A percentile compares a stretch with the other conserved stretches of the same genome.
Conservation (phyloP, 2,888 invertebrate genomes). For the Drepana falcataria region DNA sequence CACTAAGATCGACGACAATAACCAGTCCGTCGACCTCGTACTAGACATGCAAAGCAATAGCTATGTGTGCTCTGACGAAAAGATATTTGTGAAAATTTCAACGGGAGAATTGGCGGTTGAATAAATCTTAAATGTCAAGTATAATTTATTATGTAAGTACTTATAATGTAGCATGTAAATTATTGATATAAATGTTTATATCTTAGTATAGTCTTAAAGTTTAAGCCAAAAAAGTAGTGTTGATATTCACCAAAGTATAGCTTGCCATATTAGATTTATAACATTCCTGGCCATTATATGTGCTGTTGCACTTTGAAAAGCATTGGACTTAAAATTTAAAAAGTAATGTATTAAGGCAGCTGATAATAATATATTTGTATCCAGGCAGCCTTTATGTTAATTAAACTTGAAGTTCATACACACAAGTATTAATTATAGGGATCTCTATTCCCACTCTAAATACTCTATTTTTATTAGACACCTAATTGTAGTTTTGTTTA, state of each 20-base stretch:
- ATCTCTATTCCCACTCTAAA: neutral
- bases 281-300: conserved; percentile 42
- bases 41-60: conserved; percentile 46
- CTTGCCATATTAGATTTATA: conserved; percentile 74
- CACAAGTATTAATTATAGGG: no score
- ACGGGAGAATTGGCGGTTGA: conserved; percentile 60
- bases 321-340: neutral
- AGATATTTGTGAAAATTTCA: conserved; percentile 62
- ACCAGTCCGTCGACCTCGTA: conserved; percentile 55
- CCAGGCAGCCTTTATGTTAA: neutral
- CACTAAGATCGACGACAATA: conserved; percentile 64
- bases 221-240: conserved; percentile 47
- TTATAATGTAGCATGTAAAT: conserved; percentile 10
- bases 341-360: neutral
- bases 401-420: neutral
- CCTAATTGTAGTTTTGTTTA: no score
- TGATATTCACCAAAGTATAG: conserved; percentile 71
- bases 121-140: conserved; percentile 18
- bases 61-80: conserved; percentile 47
- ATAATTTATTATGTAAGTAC: neutral
- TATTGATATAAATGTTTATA: conserved; percentile 15
- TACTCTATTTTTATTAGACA: no score
- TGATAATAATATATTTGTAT: neutral
- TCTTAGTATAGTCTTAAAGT: conserved; percentile 26
- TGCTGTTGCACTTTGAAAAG: neutral